Conservation (phyloP, 2,888 invertebrate species). For the Sceliomorpha sp. region DNA sequence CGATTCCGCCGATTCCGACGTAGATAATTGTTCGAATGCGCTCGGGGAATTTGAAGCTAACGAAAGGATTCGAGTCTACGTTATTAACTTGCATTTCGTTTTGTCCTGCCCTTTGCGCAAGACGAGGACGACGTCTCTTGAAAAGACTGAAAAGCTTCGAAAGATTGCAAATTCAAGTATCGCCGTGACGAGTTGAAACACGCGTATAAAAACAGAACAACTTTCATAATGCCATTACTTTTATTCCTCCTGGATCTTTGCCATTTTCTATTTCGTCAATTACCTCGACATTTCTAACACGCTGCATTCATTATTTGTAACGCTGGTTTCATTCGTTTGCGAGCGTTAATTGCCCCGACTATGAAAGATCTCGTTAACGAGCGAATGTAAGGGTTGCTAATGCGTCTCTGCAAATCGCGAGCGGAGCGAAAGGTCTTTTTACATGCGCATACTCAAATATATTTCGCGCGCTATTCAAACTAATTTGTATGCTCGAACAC, state of each 20-base stretch:
- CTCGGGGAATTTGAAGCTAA: no score
- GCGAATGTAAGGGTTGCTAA: slow-evolving; percentile 52
- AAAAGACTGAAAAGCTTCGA: no score
- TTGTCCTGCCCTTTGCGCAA: no score
- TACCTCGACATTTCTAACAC: slow-evolving; percentile 55
- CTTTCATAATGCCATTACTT: slow-evolving; percentile 30
- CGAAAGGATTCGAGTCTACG: no score
- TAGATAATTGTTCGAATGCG: no score
- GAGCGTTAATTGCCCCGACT: slow-evolving; percentile 52
- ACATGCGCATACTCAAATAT: slow-evolving; percentile 40
- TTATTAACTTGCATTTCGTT: no score
- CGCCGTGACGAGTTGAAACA: no score
- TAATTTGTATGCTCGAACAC: slow-evolving; percentile 39
- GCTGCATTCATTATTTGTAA: slow-evolving; percentile 52
- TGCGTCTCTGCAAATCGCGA: slow-evolving; percentile 39
- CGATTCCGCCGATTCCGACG: no score
- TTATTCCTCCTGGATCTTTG: slow-evolving; percentile 27
- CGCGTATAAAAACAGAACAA: slow-evolving; percentile 1
- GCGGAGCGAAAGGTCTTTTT: slow-evolving; percentile 43
- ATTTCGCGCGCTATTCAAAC: slow-evolving; percentile 34
- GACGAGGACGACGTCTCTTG: no score
- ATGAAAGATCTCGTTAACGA: slow-evolving; percentile 58
- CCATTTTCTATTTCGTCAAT: slow-evolving; percentile 54
- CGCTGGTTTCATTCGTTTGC: slow-evolving; percentile 50
- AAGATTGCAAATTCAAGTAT: no score